Base-by-base conservation (phyloP, 2,888 invertebrate species). In the Lissocephala sabroskyi region DNA sequence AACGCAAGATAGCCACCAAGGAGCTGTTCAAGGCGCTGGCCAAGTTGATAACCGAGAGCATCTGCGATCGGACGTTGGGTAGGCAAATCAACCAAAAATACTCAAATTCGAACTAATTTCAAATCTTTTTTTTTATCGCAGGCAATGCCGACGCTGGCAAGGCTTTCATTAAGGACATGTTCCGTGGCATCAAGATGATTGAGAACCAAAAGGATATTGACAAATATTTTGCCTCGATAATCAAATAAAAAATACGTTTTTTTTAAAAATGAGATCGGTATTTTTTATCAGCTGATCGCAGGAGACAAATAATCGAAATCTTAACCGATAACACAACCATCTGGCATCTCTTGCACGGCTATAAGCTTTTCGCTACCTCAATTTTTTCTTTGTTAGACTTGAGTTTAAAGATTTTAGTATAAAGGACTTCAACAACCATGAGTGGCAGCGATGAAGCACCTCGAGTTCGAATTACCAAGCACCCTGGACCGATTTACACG, bases 1-100 rank as follows among this genome's bases (percentile, higher is more conserved):
- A 82, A 49, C 63, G 70, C 2, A 82, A 82, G 52, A 82, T 82
- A 39, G 71, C 79, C 19, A 76, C 79, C 45, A 82, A 79, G 45
- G 82, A 82, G 19, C 49, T 80, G 1, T 82, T 82, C 41, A 82
- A 82, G 52, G 62, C 77, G 1, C 50, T 82, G 29, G 82, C 82
- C 13, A 82, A 82, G 49, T 70, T 79, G 19, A 67, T 82, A 36
- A 82, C 82, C 2, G 75, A 74, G 40, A 64, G 79, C 43, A 68
- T 81, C 40, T 65, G 67, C 11, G 79, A 80, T 11, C 78, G 78
- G 14, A 76, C 60, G 41, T 52, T 80, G 29, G 73, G 81, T 79
- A 59, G 53, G 64, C 56, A 18, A 10, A 1, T 23, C 23, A 23
- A 0, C 18, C 14, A 5, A 13, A 17, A 0, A 32, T 40, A 18